Conservation (phyloP, 2,797 vertebrate species). For the Xenentodon cancila region DNA sequence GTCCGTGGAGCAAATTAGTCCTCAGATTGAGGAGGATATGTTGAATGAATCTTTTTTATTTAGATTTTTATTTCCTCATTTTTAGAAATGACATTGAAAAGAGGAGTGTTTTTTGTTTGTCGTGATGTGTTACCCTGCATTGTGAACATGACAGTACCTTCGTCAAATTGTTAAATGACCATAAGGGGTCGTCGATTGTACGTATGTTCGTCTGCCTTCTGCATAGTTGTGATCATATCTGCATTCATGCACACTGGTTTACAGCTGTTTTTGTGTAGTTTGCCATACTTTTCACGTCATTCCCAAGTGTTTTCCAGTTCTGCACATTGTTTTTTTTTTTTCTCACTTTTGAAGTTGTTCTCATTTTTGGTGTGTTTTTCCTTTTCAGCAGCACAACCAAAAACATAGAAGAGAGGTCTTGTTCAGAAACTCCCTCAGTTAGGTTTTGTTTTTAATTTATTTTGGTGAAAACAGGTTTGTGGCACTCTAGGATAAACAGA, state of each 20-base stretch:
- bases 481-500: constrained; percentile 9
- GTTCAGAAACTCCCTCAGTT: constrained; percentile 43
- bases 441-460: constrained; percentile 15
- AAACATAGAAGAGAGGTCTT: constrained; percentile 26
- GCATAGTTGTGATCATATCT: constrained; percentile 53
- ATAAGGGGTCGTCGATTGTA: constrained; percentile 51
- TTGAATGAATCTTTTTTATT: constrained; percentile 52
- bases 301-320: neutral
- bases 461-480: constrained; percentile 5
- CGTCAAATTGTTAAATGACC: constrained; percentile 29
- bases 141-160: constrained; percentile 38
- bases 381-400: constrained; percentile 78
- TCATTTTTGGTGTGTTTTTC: constrained; percentile 22
- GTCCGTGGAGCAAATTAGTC: constrained; percentile 65
- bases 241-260: constrained; percentile 17
- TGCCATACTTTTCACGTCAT: constrained; percentile 12
- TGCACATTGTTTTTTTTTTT: constrained; percentile 8
- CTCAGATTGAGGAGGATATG: constrained; percentile 83
- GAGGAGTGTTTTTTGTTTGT: constrained; percentile 35
- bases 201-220: constrained; percentile 60
- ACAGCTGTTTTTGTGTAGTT: constrained; percentile 37
- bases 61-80: constrained; percentile 57
- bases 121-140: constrained; percentile 52
- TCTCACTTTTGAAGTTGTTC: constrained; percentile 7
- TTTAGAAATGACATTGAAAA: constrained; percentile 50